Percentiles rank a stretch among this genome's conserved stretches.
These are phyloP conservation scores for Lumbricus terrestris DNA, from an alignment of 2,888 invertebrate species.

Conservation along the genomic window DNA sequence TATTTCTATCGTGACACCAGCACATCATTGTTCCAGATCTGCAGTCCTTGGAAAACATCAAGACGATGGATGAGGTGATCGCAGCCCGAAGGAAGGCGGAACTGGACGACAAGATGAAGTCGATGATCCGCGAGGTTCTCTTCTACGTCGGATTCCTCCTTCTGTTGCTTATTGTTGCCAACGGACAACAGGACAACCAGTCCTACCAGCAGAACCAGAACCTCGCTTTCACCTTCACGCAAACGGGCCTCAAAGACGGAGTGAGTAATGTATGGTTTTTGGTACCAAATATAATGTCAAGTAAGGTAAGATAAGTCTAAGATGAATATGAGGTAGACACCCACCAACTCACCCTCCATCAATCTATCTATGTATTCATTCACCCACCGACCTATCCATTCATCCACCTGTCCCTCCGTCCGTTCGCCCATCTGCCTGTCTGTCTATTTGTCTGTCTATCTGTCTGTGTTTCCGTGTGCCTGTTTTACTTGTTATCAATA, in stretches of 20 bases:
- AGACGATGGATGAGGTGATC: slow-evolving; percentile 7
- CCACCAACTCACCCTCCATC: too few relatives aligned
- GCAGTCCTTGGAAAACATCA: background rate
- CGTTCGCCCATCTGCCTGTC: too few relatives aligned
- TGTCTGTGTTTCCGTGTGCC: too few relatives aligned
- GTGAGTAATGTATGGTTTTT: background rate
- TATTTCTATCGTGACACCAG: too few relatives aligned
- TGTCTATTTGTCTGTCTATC: too few relatives aligned
- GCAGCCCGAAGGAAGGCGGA: background rate
- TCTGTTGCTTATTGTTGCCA: slow-evolving; percentile 27
- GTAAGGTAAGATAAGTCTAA: too few relatives aligned
- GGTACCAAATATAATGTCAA: background rate
- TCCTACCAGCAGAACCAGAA: slow-evolving; percentile 5
- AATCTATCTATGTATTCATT: too few relatives aligned
- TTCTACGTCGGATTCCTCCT: slow-evolving; percentile 32
- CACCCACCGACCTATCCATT: background rate
- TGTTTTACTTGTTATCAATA: too few relatives aligned
- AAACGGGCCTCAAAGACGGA: background rate
- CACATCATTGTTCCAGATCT: background rate
- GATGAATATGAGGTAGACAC: too few relatives aligned
- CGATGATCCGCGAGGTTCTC: slow-evolving; percentile 24
- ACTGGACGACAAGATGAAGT: slow-evolving; percentile 26
- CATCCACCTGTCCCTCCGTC: background rate
- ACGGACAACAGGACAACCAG: background rate
- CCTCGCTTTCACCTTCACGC: background rate